Conservation (phyloP, 1,140 invertebrate species). For the Drepana arcuata region DNA sequence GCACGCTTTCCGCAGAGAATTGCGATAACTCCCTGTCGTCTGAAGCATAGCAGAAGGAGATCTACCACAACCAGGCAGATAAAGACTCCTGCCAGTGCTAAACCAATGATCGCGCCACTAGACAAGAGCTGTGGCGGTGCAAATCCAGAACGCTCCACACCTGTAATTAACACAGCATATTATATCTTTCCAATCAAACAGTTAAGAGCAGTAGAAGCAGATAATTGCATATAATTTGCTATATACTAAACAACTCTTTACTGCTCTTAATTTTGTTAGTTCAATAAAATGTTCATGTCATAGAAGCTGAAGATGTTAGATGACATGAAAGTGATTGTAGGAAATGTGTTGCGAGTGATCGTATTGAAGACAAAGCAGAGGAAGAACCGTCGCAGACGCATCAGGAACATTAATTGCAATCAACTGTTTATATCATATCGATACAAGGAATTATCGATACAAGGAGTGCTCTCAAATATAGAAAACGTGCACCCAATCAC, state of each 20-base stretch:
- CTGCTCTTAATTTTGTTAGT: slow-evolving; percentile 49
- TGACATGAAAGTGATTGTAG: slow-evolving; percentile 54
- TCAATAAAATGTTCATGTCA: slow-evolving; percentile 55
- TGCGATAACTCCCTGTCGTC: slow-evolving; percentile 79
- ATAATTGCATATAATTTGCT: slow-evolving; percentile 2
- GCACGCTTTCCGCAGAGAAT: slow-evolving; percentile 77
- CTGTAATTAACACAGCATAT: slow-evolving; percentile 46
- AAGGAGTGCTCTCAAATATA: slow-evolving; percentile 62
- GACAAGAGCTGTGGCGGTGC: slow-evolving; percentile 75
- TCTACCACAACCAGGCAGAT: slow-evolving; percentile 85
- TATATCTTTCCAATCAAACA: slow-evolving; percentile 5
- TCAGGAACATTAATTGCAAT: slow-evolving; percentile 49
- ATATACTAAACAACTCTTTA: slow-evolving; percentile 14
- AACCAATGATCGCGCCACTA: slow-evolving; percentile 83
- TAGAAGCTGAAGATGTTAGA: slow-evolving; percentile 56
- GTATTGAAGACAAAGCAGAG: too few relatives aligned
- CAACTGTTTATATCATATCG: slow-evolving; percentile 14
- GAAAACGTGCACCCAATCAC: slow-evolving; percentile 66
- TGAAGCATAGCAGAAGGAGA: slow-evolving; percentile 81
- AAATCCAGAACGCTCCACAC: slow-evolving; percentile 71
- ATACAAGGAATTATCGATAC: slow-evolving; percentile 23
- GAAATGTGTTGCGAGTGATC: slow-evolving; percentile 28
- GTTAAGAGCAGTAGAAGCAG: slow-evolving; percentile 37
- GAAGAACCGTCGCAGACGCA: too few relatives aligned
- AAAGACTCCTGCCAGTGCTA: slow-evolving; percentile 81